phyloP scores from a whole-genome alignment of 2,113 vertebrate genomes.

The Microtus ochrogaster region DNA sequence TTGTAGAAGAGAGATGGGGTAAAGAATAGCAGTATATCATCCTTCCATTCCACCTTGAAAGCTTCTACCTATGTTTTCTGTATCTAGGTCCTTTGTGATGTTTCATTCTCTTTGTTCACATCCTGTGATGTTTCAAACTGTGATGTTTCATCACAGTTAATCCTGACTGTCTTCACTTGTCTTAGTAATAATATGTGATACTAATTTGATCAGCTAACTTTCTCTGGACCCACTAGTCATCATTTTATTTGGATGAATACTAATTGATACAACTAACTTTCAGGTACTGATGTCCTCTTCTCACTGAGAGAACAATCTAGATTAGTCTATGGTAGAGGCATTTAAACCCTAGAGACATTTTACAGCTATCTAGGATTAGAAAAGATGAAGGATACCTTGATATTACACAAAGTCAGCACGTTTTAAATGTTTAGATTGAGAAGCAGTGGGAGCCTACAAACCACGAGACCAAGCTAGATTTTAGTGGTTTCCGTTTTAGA shows the following conservation, averaged over 20 bases:
- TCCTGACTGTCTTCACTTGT: not conserved
- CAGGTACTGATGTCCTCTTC: not conserved
- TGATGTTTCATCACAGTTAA: not conserved
- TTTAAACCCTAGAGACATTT: not conserved
- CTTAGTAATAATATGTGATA: not conserved
- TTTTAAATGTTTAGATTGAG: not conserved
- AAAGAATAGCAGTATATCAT: no score
- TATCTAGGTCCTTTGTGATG: not conserved
- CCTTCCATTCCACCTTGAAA: not conserved
- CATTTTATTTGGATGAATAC: not conserved
- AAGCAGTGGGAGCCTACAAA: not conserved
- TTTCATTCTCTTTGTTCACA: not conserved
- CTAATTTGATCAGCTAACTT: not conserved
- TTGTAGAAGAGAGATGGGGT: not conserved
- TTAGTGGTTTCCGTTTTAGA: not conserved
- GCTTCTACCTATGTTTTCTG: not conserved
- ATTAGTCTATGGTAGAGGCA: not conserved
- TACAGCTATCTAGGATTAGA: not conserved
- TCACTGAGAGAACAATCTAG: not conserved
- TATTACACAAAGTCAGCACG: not conserved
- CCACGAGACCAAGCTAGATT: not conserved
- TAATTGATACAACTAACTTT: not conserved
- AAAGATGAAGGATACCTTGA: not conserved
- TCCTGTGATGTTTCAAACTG: not conserved
- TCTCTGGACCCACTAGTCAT: not conserved